Conservation (phyloP, 2,888 invertebrate genomes). For the Chydorus sphaericus region DNA sequence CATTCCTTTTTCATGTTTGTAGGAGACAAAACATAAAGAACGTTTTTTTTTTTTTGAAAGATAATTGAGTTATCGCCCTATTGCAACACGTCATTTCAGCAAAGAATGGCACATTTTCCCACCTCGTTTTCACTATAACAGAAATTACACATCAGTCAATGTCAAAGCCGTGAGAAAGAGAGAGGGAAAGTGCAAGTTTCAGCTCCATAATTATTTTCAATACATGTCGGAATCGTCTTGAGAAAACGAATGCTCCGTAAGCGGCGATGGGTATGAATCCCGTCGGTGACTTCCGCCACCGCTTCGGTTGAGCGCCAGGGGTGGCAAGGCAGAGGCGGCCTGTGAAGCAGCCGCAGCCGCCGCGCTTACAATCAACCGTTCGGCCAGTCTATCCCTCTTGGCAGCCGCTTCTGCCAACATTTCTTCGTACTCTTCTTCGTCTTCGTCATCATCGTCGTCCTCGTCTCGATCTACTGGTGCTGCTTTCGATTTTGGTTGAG, state of each 20-base stretch:
- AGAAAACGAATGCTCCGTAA: neutral
- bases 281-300: neutral
- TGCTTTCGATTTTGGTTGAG: conserved; percentile 8
- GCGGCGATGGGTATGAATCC: neutral
- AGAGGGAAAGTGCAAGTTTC: too few species aligned
- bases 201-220: too few species aligned
- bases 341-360: conserved; percentile 2
- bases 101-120: too few species aligned
- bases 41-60: too few species aligned
- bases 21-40: too few species aligned
- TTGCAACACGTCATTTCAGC: too few species aligned
- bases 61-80: too few species aligned
- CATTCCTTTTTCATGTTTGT: too few species aligned
- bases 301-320: neutral
- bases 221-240: conserved; percentile 4
- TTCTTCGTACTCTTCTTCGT: conserved; percentile 17
- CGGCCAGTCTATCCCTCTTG: conserved; percentile 10
- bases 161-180: too few species aligned
- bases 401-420: conserved; percentile 15
- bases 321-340: neutral
- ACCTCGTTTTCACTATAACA: too few species aligned
- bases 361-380: conserved; percentile 9
- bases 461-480: neutral
- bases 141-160: too few species aligned
- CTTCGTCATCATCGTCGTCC: conserved; percentile 17